Conservation (phyloP, 2,888 invertebrate genomes). For the Noctua fimbriata region DNA sequence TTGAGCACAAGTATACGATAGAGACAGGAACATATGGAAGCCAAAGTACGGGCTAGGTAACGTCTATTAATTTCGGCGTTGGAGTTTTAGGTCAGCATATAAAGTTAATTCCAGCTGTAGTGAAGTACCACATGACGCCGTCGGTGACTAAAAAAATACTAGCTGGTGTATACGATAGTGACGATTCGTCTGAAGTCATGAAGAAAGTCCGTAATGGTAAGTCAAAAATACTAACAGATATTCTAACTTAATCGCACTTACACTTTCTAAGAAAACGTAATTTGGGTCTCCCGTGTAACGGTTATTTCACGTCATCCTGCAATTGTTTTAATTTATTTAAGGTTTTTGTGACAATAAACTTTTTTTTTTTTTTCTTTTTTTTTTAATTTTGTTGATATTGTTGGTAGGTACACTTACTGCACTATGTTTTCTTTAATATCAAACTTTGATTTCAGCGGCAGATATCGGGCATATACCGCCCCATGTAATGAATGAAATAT, state of each 20-base stretch:
- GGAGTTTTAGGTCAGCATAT: neutral
- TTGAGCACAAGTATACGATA: neutral
- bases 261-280: neutral
- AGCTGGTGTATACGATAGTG: conserved; percentile 29
- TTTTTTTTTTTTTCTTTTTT: too few relatives aligned
- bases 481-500: conserved; percentile 37
- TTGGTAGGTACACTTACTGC: neutral
- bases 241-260: neutral
- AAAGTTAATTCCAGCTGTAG: conserved; percentile 32
- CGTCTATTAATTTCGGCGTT: neutral
- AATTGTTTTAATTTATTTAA: neutral
- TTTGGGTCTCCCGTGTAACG: neutral
- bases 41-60: neutral
- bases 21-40: neutral
- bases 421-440: neutral
- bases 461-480: conserved; percentile 34
- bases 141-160: conserved; percentile 32
- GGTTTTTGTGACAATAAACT: too few relatives aligned
- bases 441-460: conserved; percentile 23
- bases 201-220: conserved; percentile 40
- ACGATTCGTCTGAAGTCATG: conserved; percentile 41
- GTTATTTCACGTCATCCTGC: neutral
- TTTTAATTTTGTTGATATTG: neutral
- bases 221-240: neutral
- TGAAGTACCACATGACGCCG: conserved; percentile 47